Evolutionary conservation across 1,140 invertebrate species (phyloP).

Genomic region (Lucilia cuprina): DNA sequence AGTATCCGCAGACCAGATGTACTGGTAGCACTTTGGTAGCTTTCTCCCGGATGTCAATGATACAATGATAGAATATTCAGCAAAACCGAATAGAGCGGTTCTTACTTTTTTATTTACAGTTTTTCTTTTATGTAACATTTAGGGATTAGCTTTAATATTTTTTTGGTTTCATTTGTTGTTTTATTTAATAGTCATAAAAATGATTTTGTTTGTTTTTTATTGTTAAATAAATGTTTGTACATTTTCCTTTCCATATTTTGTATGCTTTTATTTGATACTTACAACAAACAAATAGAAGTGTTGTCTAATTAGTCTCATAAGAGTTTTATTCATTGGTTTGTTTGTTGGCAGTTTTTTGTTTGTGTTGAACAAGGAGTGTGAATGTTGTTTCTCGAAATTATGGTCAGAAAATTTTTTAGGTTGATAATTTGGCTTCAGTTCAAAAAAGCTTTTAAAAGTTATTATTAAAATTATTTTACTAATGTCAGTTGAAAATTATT

Average conservation of each 20-base stretch:
- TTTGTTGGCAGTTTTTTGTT: not conserved
- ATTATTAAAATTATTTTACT: slow-evolving; percentile 23
- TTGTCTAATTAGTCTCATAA: slow-evolving; percentile 32
- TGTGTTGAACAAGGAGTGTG: not conserved
- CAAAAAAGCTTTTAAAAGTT: slow-evolving; percentile 33
- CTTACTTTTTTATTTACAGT: no score
- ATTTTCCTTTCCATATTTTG: not conserved
- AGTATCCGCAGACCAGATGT: no score
- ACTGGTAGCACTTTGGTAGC: no score
- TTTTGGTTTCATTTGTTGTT: not conserved
- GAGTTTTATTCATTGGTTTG: not conserved
- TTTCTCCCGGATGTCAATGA: no score
- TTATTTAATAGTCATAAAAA: slow-evolving; percentile 20
- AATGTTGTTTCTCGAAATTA: not conserved
- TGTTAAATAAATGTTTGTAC: no score
- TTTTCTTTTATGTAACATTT: not conserved
- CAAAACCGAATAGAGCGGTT: no score
- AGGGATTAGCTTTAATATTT: not conserved
- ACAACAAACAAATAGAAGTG: not conserved
- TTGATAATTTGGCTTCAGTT: slow-evolving; percentile 26
- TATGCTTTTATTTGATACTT: not conserved
- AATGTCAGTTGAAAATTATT: slow-evolving; percentile 13
- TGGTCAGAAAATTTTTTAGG: slow-evolving; percentile 7
- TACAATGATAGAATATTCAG: no score
- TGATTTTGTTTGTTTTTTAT: no score